Percentiles rank a stretch among this genome's conserved stretches.
phyloP scores from a whole-genome alignment of 1,140 invertebrate species.

The Nasonia longicornis region DNA sequence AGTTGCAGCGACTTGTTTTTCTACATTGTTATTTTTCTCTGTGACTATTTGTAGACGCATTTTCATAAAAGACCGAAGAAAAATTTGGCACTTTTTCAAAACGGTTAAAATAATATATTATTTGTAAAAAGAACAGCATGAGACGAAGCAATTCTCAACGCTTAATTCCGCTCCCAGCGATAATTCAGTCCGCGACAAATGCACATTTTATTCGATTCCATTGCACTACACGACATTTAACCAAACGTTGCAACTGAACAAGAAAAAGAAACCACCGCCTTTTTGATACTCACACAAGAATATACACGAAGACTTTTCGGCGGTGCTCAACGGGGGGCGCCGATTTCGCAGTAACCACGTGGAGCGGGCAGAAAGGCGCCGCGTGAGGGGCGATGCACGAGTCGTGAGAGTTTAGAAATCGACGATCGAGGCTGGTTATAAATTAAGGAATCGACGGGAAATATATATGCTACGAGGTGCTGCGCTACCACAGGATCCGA shows the following conservation, averaged over 20 bases:
- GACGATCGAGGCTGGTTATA: conserved; percentile 45
- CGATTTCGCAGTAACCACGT: neutral
- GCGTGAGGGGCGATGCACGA: neutral
- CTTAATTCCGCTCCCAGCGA: neutral
- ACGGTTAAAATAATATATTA: too few relatives aligned
- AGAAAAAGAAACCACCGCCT: neutral
- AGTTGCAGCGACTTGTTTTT: conserved; percentile 1
- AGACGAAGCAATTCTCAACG: too few relatives aligned
- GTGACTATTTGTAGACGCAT: too few relatives aligned
- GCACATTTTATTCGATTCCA: conserved; percentile 34
- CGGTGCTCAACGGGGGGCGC: neutral
- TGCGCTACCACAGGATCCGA: neutral
- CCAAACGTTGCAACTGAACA: neutral
- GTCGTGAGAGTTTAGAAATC: conserved; percentile 26
- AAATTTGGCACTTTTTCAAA: too few relatives aligned
- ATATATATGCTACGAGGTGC: neutral
- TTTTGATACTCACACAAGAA: neutral
- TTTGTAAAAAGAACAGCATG: too few relatives aligned
- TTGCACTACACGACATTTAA: conserved; percentile 16
- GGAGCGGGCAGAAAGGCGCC: neutral
- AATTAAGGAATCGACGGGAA: conserved; percentile 56
- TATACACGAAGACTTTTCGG: neutral
- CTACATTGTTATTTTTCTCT: neutral
- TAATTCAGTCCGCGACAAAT: conserved; percentile 44
- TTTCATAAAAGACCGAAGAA: too few relatives aligned